phyloP scores from a whole-genome alignment of 2,797 vertebrate species.

The Anas acuta region DNA sequence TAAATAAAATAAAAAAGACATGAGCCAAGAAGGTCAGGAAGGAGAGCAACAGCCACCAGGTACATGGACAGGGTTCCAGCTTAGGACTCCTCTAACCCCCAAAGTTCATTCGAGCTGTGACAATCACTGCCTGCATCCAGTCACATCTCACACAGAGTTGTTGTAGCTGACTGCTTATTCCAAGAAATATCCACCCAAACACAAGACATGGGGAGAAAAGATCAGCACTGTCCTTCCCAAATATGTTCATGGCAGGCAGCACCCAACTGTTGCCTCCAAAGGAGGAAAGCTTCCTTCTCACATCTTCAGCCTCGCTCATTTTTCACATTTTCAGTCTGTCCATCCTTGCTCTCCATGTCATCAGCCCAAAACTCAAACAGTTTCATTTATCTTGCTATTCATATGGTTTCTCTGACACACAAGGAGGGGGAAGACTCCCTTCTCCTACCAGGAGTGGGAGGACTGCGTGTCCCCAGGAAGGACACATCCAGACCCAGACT shows the following conservation, averaged over 20 bases:
- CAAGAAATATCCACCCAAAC: not conserved
- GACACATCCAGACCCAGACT: not conserved
- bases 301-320: not conserved
- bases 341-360: not conserved
- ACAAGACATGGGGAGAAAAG: not conserved
- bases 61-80: not conserved
- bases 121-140: not conserved
- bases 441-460: not conserved
- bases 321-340: too few species aligned
- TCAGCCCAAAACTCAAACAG: not conserved
- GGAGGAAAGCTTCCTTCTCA: not conserved
- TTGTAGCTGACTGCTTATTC: not conserved
- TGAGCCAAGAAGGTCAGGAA: not conserved
- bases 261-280: fast-evolving
- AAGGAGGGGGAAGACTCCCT: not conserved
- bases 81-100: not conserved
- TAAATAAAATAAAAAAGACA: not conserved
- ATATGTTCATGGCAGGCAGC: not conserved
- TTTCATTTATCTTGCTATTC: not conserved
- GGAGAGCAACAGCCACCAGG: not conserved
- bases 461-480: not conserved
- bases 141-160: not conserved
- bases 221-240: not conserved
- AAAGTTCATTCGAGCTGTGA: not conserved
- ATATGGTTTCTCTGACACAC: not conserved